A percentile compares a stretch with the other conserved stretches of the same genome.
Evolutionary conservation across 2,797 vertebrate genomes (phyloP).

Genomic region (Sternotherus odoratus): DNA sequence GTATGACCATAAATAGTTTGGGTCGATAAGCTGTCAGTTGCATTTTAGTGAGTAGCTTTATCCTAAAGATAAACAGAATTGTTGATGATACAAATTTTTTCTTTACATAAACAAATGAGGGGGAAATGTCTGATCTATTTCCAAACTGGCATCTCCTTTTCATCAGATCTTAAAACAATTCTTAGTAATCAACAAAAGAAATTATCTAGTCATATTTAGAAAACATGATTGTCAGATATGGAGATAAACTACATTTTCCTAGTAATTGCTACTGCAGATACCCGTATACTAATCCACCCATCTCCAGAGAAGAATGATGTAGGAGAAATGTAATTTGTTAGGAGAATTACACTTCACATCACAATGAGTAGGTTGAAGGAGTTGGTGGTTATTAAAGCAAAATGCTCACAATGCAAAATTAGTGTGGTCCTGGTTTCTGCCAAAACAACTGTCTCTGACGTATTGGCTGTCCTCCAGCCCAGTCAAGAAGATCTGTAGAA

Average conservation of each 20-base stretch:
- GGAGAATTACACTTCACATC: not conserved
- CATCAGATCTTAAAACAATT: not conserved
- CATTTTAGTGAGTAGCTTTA: not conserved
- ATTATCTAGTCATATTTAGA: not conserved
- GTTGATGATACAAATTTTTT: not conserved
- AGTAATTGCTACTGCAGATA: not conserved
- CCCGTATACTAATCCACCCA: not conserved
- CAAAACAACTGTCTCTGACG: not conserved
- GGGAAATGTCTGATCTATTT: not conserved
- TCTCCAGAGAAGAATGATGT: not conserved
- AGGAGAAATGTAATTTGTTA: not conserved
- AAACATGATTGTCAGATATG: not conserved
- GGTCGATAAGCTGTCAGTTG: not conserved
- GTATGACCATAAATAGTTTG: not conserved
- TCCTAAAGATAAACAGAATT: not conserved
- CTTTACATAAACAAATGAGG: not conserved
- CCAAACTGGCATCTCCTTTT: not conserved
- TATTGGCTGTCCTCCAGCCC: not conserved
- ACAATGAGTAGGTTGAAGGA: not conserved
- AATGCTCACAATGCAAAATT: not conserved
- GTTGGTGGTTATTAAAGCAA: not conserved
- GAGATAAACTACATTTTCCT: not conserved
- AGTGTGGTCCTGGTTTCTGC: not conserved
- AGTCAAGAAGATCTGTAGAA: not conserved
- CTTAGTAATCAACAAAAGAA: not conserved